Conservation (phyloP, 2,888 invertebrate species). For the Pyrgus malvae region DNA sequence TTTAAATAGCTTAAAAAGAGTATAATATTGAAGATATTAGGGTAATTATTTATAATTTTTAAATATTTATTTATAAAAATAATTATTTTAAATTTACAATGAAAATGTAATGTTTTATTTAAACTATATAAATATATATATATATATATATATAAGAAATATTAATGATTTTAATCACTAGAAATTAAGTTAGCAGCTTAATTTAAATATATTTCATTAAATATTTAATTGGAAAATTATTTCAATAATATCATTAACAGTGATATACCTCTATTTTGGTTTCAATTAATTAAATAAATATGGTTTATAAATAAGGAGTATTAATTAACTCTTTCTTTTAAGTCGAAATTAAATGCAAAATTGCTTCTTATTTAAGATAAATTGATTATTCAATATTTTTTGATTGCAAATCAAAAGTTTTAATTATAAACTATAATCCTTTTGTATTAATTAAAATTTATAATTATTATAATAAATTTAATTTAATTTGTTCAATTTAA, state of each 20-base stretch:
- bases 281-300: conserved; percentile 61
- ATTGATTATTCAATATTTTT: conserved; percentile 59
- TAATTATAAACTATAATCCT: conserved; percentile 63
- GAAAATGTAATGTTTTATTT: conserved; percentile 85
- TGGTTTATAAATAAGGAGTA: conserved; percentile 78
- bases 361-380: conserved; percentile 82
- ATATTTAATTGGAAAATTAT: conserved; percentile 54
- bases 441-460: conserved; percentile 45
- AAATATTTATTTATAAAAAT: conserved; percentile 44
- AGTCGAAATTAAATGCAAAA: conserved; percentile 72
- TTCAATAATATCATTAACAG: conserved; percentile 85
- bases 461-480: too few species aligned
- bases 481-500: conserved; percentile 55
- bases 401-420: conserved; percentile 71
- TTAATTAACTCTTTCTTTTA: conserved; percentile 61
- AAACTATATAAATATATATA: conserved; percentile 80
- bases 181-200: conserved; percentile 85
- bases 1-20: conserved; percentile 68
- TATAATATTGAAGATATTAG: conserved; percentile 68
- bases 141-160: conserved; percentile 52
- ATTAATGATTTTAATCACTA: conserved; percentile 75
- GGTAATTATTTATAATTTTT: conserved; percentile 45
- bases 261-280: conserved; percentile 84
- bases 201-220: conserved; percentile 73
- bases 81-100: conserved; percentile 80